Evolutionary conservation across 1,140 invertebrate genomes (phyloP), one percentile per base, ranked within the genome.

Genomic region (Lamellibrachia luymesi): DNA sequence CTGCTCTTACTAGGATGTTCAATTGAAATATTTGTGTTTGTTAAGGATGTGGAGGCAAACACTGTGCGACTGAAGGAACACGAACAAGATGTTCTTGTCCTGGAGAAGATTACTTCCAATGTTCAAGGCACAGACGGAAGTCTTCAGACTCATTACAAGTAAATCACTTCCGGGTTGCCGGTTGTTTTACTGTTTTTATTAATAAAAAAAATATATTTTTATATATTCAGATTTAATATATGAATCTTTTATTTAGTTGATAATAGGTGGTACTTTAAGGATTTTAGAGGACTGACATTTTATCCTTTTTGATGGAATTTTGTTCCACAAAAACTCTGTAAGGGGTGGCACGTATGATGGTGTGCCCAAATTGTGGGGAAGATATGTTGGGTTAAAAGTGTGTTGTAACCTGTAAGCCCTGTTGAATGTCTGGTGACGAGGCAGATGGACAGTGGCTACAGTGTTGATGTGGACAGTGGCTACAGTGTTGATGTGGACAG

Each of bases 61-160:
- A 98, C 98, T 27, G 98, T 98, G 13, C 96, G 98, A 92, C 96
- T 98, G 93, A 98, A 98, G 95, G 98, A 98, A 96, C 98, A 98
- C 95, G 98, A 98, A 17, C 97, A 98, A 95, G 98, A 98, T 97
- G 98, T 98, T 50, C 96, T 98, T 93, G 97, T 98, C 22, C 96
- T 98, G 92, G 98, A 98, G 96, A 98, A 98, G 96, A 98, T 98
- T 94, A 97, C 96, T 6, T 95, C 95, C 27, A 95, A 95, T 90
- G 94, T 94, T 27, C 95, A 95, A 52, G 93, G 93, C 8, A 92
- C 94, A 92, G 95, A 95, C 93, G 95, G 96, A 22, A 95, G 95
- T 94, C 94, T 95, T 93, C 97, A 97, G 94, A 97, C 97, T 2
- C 97, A 97, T 95, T 97, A 97, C 95, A 97, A 97, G 97, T 97